Evolutionary conservation across 2,797 vertebrate species (phyloP), one percentile per base, ranked within the genome.

Genomic region (Tinamus major): DNA sequence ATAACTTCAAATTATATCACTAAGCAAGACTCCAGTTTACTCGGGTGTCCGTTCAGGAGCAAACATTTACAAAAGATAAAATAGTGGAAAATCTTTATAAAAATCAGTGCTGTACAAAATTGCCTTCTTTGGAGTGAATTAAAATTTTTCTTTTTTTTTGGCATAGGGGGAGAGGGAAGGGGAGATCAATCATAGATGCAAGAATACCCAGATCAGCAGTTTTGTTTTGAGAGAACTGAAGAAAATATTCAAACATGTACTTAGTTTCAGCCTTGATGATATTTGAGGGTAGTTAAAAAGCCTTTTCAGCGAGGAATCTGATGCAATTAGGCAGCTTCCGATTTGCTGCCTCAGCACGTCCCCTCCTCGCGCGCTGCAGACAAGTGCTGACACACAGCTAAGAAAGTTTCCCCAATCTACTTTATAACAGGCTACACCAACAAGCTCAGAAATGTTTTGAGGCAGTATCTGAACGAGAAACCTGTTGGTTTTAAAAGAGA

Each of bases 281-380:
- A 79, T 95, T 94, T 89, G 90, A 95, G 92, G 55, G 91, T 89
- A 95, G 87, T 94, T 96, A 95, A 96, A 94, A 97, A 93, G 96
- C 59, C 92, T 96, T 96, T 97, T 94, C 91, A 93, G 92, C 91
- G 94, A 94, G 96, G 97, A 97, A 95, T 95, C 76, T 81, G 92
- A 96, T 95, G 97, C 96, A 98, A 97, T 97, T 98, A 98, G 92
- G 79, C 87, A 93, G 93, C 94, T 97, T 97, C 94, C 71, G 29
- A 96, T 96, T 85, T 95, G 94, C 92, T 3, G 1, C 55, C 69
- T 97, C 97, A 98, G 97, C 97, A 97, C 61, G 93, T 93, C 72
- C 67, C 55, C 27, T 85, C 92, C 95, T 96, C 96, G 85, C 91
- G 93, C 13, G 13, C 83, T 85, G 80, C 13, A 95, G 95, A 90